A percentile compares a stretch with the other conserved stretches of the same genome.
Evolutionary conservation across 2,113 vertebrate species (phyloP).

Genomic region (Litocranius walleri): DNA sequence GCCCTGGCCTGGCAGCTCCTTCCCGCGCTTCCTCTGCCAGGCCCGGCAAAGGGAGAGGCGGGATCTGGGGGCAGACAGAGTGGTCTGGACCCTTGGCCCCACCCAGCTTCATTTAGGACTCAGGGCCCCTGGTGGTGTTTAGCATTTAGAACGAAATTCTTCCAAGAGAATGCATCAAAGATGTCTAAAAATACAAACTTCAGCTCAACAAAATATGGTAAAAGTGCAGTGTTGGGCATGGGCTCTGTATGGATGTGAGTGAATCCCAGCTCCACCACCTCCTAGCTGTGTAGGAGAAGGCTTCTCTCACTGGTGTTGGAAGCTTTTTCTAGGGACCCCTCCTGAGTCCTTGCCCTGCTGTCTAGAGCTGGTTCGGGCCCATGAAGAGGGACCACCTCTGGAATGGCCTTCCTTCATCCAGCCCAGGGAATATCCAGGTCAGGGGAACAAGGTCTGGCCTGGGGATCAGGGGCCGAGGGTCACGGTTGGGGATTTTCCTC

Average conservation of each 20-base stretch:
- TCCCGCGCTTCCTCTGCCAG: constrained; percentile 56
- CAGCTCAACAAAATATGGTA: not conserved
- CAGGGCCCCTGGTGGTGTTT: not conserved
- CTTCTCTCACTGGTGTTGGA: rapidly evolving
- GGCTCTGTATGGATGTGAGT: not conserved
- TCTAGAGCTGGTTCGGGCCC: not conserved
- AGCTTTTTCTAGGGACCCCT: not conserved
- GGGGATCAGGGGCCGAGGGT: not conserved
- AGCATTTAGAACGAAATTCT: not conserved
- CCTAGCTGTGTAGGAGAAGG: not conserved
- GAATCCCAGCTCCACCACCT: not conserved
- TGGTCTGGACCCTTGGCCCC: not conserved
- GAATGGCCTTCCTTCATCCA: not conserved
- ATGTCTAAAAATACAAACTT: not conserved
- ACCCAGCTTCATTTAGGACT: not conserved
- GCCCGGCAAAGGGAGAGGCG: constrained; percentile 30
- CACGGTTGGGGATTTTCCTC: not conserved
- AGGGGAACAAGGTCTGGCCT: not conserved
- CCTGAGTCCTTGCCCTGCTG: not conserved
- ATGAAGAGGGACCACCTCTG: not conserved
- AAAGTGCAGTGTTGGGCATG: not conserved
- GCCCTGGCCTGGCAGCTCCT: not conserved
- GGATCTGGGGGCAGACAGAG: not conserved
- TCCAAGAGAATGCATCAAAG: not conserved
- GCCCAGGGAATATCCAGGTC: not conserved